Conservation (phyloP, 2,797 vertebrate genomes). For the Mus minutoides region DNA sequence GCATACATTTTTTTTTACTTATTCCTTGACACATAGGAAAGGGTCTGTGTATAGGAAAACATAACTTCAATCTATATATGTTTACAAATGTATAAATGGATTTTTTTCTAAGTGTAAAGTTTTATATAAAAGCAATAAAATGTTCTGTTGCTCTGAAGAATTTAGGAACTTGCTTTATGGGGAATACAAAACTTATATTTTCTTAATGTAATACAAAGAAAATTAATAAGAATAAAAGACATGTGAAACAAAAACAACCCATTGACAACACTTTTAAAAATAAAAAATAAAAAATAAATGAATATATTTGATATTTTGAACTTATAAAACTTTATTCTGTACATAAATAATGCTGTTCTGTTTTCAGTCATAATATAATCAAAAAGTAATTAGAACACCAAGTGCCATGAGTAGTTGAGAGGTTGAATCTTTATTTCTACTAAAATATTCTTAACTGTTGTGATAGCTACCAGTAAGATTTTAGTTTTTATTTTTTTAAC, state of each 20-base stretch:
- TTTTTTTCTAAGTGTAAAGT: background rate
- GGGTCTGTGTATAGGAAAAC: background rate
- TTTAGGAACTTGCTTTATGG: background rate
- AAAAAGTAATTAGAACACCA: background rate
- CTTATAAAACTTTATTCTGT: slow-evolving; percentile 12
- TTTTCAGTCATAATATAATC: background rate
- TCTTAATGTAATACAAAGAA: background rate
- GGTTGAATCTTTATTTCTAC: slow-evolving; percentile 25
- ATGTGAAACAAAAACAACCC: background rate
- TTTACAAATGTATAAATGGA: background rate
- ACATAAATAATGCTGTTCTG: background rate
- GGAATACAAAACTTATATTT: background rate
- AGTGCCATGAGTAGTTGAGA: background rate
- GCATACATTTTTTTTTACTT: background rate
- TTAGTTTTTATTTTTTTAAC: background rate
- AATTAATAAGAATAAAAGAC: background rate
- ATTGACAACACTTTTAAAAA: too few relatives aligned
- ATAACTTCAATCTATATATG: background rate
- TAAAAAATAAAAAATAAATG: background rate
- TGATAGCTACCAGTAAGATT: background rate
- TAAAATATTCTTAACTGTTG: slow-evolving; percentile 9
- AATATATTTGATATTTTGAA: background rate
- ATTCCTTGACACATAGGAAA: slow-evolving; percentile 31
- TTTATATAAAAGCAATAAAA: slow-evolving; percentile 12
- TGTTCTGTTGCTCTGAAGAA: background rate